Evolutionary conservation across 2,888 invertebrate species (phyloP), one percentile per base, ranked within the genome.

Genomic region (Merodon equestris): DNA sequence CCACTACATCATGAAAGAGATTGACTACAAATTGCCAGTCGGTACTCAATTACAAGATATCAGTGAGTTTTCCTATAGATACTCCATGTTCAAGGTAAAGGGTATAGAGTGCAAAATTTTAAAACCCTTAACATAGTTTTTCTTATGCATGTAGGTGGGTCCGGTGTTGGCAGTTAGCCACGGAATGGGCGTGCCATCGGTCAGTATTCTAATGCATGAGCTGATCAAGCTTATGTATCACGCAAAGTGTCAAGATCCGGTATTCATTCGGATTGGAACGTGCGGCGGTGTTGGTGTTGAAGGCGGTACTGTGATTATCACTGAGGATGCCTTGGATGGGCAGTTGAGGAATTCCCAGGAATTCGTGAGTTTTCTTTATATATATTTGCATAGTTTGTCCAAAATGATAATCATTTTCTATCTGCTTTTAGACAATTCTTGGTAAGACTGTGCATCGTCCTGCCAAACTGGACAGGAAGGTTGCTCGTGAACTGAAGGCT

Each of bases 181-280:
- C 87, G 99, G 99, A 70, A 99, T 99, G 96, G 99, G 99, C 4
- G 95, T 96, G 63, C 97, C 99, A 4, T 99, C 99, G 0, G 93
- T 98, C 64, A 96, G 97, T 58, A 98, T 99, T 83, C 91, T 99
- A 63, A 92, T 99, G 71, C 97, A 98, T 88, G 99, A 99, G 90
- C 91, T 97, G 81, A 96, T 98, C 86, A 99, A 99, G 90, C 90
- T 99, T 84, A 95, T 99, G 94, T 94, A 95, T 86, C 95, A 96
- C 86, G 97, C 99, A 44, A 94, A 92, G 86, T 94, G 93, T 81
- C 92, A 91, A 77, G 96, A 97, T 88, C 97, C 98, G 0, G 91
- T 96, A 67, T 97, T 98, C 91, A 95, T 98, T 90, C 92, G 99
- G 82, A 94, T 99, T 85, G 94, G 94, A 60, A 99, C 98, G 0